phyloP scores from a whole-genome alignment of 64 coral and sea anemone species.

The Dendronephthya gigantea region DNA sequence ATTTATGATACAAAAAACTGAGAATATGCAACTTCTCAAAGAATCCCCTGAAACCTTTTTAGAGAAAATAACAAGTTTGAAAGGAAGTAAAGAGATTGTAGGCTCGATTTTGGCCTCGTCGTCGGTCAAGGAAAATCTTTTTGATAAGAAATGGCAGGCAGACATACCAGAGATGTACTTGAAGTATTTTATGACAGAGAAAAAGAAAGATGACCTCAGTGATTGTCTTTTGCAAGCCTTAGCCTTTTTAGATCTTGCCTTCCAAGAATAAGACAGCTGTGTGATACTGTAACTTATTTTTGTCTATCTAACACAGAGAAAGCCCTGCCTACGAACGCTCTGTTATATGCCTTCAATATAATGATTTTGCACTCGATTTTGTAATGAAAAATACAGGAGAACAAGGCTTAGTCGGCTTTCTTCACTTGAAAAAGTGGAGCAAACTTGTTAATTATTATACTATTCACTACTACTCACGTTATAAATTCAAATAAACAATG shows the following conservation, averaged over 20 bases:
- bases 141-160: slow-evolving; percentile 37
- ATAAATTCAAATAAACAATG: no score
- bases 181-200: slow-evolving; percentile 62
- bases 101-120: slow-evolving; percentile 27
- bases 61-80: slow-evolving; percentile 61
- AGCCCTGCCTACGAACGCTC: no score
- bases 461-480: no score
- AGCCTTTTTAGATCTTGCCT: slow-evolving; percentile 69
- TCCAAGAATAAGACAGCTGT: not conserved
- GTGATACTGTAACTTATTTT: no score
- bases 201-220: slow-evolving; percentile 93
- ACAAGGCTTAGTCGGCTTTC: no score
- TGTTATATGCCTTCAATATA: no score
- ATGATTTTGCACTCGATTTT: no score
- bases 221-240: slow-evolving; percentile 81
- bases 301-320: no score
- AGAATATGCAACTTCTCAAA: slow-evolving; percentile 54
- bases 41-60: slow-evolving; percentile 66
- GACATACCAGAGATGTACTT: slow-evolving; percentile 55
- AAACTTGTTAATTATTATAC: no score
- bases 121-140: not conserved
- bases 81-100: slow-evolving; percentile 67
- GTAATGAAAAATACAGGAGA: no score
- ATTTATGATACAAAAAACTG: slow-evolving; percentile 65
- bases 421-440: no score